Base-by-base conservation (phyloP, 2,888 invertebrate genomes). In the Drosophila peninsularis region DNA sequence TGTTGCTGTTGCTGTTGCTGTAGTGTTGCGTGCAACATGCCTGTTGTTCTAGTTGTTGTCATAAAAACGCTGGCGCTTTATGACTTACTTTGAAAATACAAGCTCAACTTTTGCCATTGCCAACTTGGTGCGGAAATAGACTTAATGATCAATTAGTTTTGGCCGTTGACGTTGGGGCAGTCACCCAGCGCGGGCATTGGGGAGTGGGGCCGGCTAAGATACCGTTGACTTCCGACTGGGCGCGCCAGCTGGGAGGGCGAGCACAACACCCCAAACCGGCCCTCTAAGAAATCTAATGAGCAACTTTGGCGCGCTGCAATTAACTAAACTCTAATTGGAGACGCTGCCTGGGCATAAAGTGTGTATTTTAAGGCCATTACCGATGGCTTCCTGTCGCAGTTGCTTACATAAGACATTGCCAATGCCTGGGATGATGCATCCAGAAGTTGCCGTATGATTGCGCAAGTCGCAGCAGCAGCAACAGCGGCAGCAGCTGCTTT, bases 61-160 rank as follows among this genome's bases (percentile, higher is more conserved):
- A 87, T 87, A 87, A 83, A 82, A 80, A 63, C 44, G 71, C 82
- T 80, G 73, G 62, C 88, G 73, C 71, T 84, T 84, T 84, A 87
- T 84, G 88, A 82, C 83, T 84, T 84, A 87, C 78, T 84, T 75
- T 70, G 66, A 71, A 70, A 73, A 66, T 37, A 39, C 47, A 67
- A 62, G 62, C 65, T 64, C 58, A 47, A 63, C 63, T 62, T 62
- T 49, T 62, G 50, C 60, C 71, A 56, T 67, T 64, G 82, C 54
- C 78, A 76, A 70, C 75, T 75, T 71, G 62, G 62, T 71, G 80
- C 87, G 85, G 85, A 86, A 88, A 86, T 83, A 75, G 80, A 86
- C 81, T 86, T 86, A 86, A 86, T 88, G 85, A 86, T 86, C 85
- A 86, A 88, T 86, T 86, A 88, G 86, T 81, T 86, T 77, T 71